Evolutionary conservation across 2,113 vertebrate species (phyloP), one percentile per base, ranked within the genome.

Genomic region (Cromileptes altivelis): DNA sequence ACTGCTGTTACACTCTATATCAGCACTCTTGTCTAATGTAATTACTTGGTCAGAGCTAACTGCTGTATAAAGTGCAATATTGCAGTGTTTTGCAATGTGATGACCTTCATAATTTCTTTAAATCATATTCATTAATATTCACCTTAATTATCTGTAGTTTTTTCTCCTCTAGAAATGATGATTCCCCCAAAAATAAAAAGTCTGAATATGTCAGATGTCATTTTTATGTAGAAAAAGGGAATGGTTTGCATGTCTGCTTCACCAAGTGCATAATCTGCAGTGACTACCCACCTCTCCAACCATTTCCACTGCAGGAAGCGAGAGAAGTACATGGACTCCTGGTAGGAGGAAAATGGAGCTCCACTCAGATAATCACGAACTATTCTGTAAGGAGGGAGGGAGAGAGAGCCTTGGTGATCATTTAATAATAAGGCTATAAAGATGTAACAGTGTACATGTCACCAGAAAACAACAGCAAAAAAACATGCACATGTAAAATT

Each of bases 221-320:
- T 55, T 57, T 74, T 63, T 25, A 60, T 56, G 27, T 13, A 42
- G 40, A 21, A 42, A 13, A 64, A 42, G 69, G 23, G 4, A 57
- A 42, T 4, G 19, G n/a, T 40, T 70, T 62, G 37, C 67, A 68
- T 25, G 57, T 75, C 37, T 61, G 63, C 52, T 50, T 81, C 30
- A 52, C 50, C 11, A 53, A 75, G 75, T 65, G 27, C 72, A 50
- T 70, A 58, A 60, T 76, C 8, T 25, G 53, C 61, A 23, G 60
- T 4, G 57, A 69, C 49, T 68, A 90, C 96, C 83, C 95, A 98
- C 97, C 96, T 97, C 94, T 99, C 97, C 88, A 98, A 93, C 97
- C 97, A 98, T 92, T 98, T 99, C 97, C 97, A 99, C 89, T 98
- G 97, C 83, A 99, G 94, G 93, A 98, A 99, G 3, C 96, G 97